A percentile compares a stretch with the other conserved stretches of the same genome.
These are phyloP conservation scores for Delichon dasypus DNA, from an alignment of 2,797 vertebrate species.

Conservation along the genomic window DNA sequence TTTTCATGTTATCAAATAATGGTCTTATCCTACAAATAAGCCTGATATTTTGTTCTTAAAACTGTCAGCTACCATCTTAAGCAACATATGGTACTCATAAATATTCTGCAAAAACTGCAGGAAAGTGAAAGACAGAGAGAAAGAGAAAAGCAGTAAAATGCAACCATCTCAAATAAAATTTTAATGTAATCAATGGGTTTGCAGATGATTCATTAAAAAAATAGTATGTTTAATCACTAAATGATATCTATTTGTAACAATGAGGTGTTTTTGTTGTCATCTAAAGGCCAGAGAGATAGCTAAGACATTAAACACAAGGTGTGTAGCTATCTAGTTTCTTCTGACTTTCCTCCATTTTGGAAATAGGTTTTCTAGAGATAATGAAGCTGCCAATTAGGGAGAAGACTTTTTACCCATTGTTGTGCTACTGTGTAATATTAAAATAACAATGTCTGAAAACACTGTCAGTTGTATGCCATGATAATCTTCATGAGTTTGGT, in stretches of 20 bases:
- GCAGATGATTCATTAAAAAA: conserved; percentile 38
- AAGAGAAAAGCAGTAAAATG: conserved; percentile 37
- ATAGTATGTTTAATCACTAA: conserved; percentile 39
- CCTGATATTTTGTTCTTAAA: conserved; percentile 16
- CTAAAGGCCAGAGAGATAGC: conserved; percentile 23
- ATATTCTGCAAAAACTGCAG: conserved; percentile 35
- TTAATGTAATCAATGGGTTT: conserved; percentile 12
- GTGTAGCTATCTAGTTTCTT: not conserved
- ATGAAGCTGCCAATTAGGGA: not conserved
- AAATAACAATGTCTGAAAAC: not conserved
- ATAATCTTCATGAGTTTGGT: not conserved
- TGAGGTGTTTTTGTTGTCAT: conserved; percentile 16
- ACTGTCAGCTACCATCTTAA: conserved; percentile 25
- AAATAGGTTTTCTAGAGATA: not conserved
- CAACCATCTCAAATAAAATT: not conserved
- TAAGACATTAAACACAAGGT: not conserved
- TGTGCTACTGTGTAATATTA: not conserved
- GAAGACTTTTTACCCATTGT: not conserved
- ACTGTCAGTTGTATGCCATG: not conserved
- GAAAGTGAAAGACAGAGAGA: conserved; percentile 32
- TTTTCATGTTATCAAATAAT: not conserved
- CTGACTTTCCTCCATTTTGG: not conserved
- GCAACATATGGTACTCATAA: not conserved
- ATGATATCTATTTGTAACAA: conserved; percentile 42
- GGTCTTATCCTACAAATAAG: conserved; percentile 4